phyloP scores from a whole-genome alignment of 1,140 invertebrate genomes.

The Drosophila sp. region DNA sequence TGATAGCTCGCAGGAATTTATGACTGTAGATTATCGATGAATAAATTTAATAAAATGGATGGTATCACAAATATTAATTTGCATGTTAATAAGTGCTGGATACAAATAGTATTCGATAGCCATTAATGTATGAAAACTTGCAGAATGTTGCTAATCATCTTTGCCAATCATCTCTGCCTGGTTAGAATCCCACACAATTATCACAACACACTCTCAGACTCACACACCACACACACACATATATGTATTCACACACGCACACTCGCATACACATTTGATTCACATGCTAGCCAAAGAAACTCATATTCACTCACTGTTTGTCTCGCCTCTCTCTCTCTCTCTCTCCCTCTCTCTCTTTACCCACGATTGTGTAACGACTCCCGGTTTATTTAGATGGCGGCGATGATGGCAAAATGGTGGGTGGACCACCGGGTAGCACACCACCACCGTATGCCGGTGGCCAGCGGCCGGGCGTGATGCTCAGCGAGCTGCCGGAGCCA shows the following conservation, averaged over 20 bases:
- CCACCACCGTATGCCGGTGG: slow-evolving; percentile 85
- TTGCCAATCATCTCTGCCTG: background rate
- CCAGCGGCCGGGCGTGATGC: slow-evolving; percentile 86
- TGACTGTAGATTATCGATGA: no score
- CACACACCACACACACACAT: background rate
- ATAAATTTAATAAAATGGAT: no score
- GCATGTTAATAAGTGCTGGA: no score
- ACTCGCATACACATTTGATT: slow-evolving; percentile 18
- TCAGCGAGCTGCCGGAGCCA: slow-evolving; percentile 94
- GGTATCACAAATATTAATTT: no score
- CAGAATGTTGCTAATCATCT: background rate
- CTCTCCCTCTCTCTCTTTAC: slow-evolving; percentile 23
- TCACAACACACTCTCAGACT: slow-evolving; percentile 18
- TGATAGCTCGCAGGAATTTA: no score
- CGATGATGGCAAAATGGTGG: slow-evolving; percentile 84
- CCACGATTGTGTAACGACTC: slow-evolving; percentile 27
- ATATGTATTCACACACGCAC: slow-evolving; percentile 7
- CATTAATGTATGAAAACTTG: background rate
- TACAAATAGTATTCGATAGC: background rate
- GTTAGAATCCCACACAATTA: slow-evolving; percentile 16
- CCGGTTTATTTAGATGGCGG: slow-evolving; percentile 85
- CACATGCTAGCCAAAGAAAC: slow-evolving; percentile 36
- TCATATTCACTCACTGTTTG: slow-evolving; percentile 32
- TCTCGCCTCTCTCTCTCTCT: slow-evolving; percentile 35
- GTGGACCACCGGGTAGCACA: slow-evolving; percentile 86